Conservation (phyloP, 2,888 invertebrate genomes). For the Tanypteryx hageni region DNA sequence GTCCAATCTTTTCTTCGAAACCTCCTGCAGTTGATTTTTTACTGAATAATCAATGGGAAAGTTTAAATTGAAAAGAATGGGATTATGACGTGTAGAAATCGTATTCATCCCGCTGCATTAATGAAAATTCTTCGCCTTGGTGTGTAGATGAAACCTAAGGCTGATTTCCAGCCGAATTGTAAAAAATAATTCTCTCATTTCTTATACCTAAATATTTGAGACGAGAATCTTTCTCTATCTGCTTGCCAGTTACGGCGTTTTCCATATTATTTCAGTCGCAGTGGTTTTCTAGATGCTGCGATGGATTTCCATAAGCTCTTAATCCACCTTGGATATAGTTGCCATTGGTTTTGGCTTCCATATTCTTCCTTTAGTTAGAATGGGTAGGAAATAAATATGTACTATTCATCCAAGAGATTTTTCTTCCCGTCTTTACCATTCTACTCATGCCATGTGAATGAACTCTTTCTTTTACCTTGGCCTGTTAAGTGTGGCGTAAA, state of each 20-base stretch:
- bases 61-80: neutral
- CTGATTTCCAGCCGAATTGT: neutral
- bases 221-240: neutral
- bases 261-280: neutral
- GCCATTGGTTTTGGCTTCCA: neutral
- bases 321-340: too few species aligned
- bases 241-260: neutral
- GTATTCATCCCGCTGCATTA: neutral
- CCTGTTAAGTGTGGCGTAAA: neutral
- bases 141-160: neutral
- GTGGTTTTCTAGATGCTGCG: neutral
- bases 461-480: neutral
- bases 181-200: neutral
- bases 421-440: too few species aligned
- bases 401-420: too few species aligned
- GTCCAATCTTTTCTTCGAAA: conserved; percentile 1
- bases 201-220: neutral
- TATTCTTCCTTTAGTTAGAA: neutral
- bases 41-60: conserved; percentile 11
- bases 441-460: too few species aligned
- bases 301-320: neutral
- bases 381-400: too few species aligned
- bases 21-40: neutral
- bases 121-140: neutral
- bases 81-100: neutral